Percentiles rank a stretch among this genome's conserved stretches.
phyloP scores from a whole-genome alignment of 2,113 vertebrate genomes.

The Archilochus colubris region DNA sequence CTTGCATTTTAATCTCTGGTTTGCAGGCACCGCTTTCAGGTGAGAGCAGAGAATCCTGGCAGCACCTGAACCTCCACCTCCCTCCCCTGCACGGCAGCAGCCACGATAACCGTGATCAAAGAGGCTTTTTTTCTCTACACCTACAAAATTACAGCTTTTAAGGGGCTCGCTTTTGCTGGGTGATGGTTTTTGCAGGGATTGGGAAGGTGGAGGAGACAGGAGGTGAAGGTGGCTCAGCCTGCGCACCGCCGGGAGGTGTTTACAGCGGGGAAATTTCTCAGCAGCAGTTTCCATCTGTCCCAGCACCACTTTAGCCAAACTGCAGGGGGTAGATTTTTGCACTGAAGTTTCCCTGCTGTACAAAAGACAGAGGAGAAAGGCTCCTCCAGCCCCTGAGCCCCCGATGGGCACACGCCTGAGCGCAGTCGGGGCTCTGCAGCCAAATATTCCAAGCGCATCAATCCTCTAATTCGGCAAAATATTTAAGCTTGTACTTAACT shows the following conservation, averaged over 20 bases:
- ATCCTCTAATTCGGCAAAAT: background rate
- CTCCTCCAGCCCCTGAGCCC: background rate
- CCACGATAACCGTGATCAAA: background rate
- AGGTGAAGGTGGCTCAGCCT: background rate
- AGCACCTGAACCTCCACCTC: background rate
- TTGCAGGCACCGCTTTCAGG: background rate
- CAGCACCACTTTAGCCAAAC: background rate
- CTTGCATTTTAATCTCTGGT: background rate
- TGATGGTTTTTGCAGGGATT: background rate
- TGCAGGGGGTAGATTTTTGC: background rate
- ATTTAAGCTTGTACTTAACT: background rate
- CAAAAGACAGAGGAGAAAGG: background rate
- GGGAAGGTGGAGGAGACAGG: background rate
- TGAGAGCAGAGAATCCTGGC: background rate
- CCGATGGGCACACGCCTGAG: background rate
- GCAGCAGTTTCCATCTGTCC: background rate
- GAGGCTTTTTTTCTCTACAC: background rate
- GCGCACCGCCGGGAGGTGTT: background rate
- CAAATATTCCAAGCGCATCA: rapidly evolving
- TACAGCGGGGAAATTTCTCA: background rate
- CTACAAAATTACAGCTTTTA: background rate
- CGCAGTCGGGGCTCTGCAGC: background rate
- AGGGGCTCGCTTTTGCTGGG: background rate
- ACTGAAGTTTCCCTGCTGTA: background rate
- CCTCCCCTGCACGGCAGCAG: background rate